Base-by-base conservation (phyloP, 2,888 invertebrate genomes). In the Camptogramma bilineatum region DNA sequence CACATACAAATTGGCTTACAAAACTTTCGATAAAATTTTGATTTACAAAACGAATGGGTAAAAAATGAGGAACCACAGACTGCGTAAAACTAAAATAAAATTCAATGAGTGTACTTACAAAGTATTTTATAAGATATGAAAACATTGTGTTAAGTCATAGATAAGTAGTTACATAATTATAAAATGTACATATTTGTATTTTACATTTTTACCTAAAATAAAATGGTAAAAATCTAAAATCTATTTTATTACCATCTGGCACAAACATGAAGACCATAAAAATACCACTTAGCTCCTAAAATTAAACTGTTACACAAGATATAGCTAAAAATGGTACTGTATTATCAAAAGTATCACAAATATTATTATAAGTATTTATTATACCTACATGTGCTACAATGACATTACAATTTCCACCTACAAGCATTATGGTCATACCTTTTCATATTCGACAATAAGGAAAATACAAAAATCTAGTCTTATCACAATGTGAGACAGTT, bases 151-250 rank as follows among this genome's bases (percentile, higher is more conserved):
- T 44, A 17, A 44, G 17, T 7, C 1, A 24, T 24, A 44, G 21
- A 39, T 19, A 18, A 39, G 39, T 52, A 39, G 18, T 52, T 39
- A 39, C 18, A n/a, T 19, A 48, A 48, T 3, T 52, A 52, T 21
- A 42, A 10, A 34, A 13, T 28, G 28, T 28, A 28, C 4, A 28
- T 34, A 42, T 28, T 28, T 3, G 17, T 54, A 54, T 54, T 54
- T 44, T 28, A 54, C 46, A 54, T 46, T 17, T 44, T 2, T 42
- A 21, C n/a, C 9, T 46, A 0, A 46, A 46, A 28, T 46, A 53
- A 53, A 54, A 44, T 7, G 16, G 16, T 13, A 46, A 54, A 24
- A 28, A 54, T 53, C 42, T 28, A 53, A 42, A 9, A 24, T 16
- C 2, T 46, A 46, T 54, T 54, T 28, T 54, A 46, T 21, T 48